Percentiles rank a stretch among this genome's conserved stretches.
phyloP scores from a whole-genome alignment of 1,140 invertebrate genomes.

The Eueides isabella region DNA sequence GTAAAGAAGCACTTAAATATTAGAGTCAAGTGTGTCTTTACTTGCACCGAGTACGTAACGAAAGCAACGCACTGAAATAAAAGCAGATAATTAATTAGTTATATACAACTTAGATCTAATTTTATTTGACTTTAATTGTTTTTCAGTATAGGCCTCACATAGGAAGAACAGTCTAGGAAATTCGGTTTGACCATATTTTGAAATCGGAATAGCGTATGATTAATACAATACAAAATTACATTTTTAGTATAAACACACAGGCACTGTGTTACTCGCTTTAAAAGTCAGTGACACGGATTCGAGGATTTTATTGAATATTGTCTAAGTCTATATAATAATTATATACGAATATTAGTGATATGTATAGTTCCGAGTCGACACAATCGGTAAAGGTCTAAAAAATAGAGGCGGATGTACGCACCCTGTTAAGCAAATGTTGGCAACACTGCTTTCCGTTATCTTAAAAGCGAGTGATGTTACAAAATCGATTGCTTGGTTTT shows the following conservation, averaged over 20 bases:
- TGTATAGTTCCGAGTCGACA: constrained; percentile 53
- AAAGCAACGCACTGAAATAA: constrained; percentile 1
- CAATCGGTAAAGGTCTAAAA: constrained; percentile 50
- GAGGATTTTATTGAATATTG: constrained; percentile 37
- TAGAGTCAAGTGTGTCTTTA: constrained; percentile 55
- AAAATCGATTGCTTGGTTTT: constrained; percentile 2
- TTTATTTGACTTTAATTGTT: constrained; percentile 13
- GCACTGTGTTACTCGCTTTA: constrained; percentile 40
- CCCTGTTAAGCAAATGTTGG: constrained; percentile 40
- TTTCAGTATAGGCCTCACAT: constrained; percentile 29
- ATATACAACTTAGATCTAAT: constrained; percentile 28
- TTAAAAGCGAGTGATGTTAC: constrained; percentile 5
- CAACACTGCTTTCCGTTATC: constrained; percentile 13
- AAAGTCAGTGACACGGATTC: constrained; percentile 46
- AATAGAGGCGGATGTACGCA: constrained; percentile 52
- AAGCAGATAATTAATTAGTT: constrained; percentile 19
- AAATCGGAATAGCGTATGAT: constrained; percentile 22
- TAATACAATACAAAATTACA: constrained; percentile 36
- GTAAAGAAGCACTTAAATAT: constrained; percentile 56
- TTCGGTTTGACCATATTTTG: constrained; percentile 39
- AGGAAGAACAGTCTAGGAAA: constrained; percentile 40
- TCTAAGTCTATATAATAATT: constrained; percentile 43
- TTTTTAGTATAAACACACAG: constrained; percentile 34
- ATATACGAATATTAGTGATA: constrained; percentile 49
- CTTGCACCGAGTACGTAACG: constrained; percentile 28